Base-by-base conservation (phyloP, 2,888 invertebrate species). In the Oscheius sp. region DNA sequence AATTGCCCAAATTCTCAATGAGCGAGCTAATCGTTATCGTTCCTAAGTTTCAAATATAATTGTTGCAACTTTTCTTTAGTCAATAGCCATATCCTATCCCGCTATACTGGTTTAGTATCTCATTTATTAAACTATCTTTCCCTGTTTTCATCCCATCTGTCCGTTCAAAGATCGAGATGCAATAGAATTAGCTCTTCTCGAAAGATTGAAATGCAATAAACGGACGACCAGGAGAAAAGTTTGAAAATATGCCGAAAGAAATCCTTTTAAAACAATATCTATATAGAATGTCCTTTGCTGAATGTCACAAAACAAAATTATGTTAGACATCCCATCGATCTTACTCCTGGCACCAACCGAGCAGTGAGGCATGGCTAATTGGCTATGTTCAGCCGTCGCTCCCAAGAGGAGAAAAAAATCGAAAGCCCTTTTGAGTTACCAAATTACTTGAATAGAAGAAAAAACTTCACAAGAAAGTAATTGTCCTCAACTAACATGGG, bases 1-100 rank as follows among this genome's bases (percentile, higher is more conserved):
- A 67, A 73, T 80, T 62, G 80, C 80, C 20, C 61, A 69, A 12
- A 75, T 80, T 47, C 72, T 80, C 44, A 80, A 80, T 59, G 80
- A 80, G 57, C 62, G 80, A 22, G 75, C 78, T 1, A 49, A 68
- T 9, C 64, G 80, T 30, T 41, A 74, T 26, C 28, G 50, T 4
- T 51, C 49, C 49, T 62, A 62, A 49, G 26, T 24, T 26, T 4
- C 17, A 22, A 22, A 9, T 54, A 33, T 6, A 22, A 30, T 14
- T 47, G 33, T 32, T 54, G 20, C 17, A 14, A n/a, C 14, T 33
- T 8, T 32, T 12, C 30, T 24, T 24, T 5, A 51, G 30, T 9
- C 12, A 26, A 47, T 51, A 51, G 51, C 51, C 54, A 54, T 54
- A 54, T 54, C 54, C 51, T 33, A 22, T 33, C 54, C 33, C 9